Evolutionary conservation across 2,113 vertebrate genomes (phyloP).

Genomic region (Vidua chalybeata): DNA sequence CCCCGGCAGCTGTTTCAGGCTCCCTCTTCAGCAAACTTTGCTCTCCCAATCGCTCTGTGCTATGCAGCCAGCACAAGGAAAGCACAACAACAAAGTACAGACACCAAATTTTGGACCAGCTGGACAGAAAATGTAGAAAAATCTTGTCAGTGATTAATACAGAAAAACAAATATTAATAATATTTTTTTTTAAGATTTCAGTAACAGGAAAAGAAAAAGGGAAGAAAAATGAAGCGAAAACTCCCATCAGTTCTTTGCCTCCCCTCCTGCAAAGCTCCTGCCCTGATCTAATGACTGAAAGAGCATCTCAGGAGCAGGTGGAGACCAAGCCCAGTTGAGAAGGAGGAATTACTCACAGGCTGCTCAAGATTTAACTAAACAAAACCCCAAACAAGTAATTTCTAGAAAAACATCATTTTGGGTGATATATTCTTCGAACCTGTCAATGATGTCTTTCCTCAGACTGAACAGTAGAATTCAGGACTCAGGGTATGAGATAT

Average conservation of each 20-base stretch:
- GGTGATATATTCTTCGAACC: not conserved
- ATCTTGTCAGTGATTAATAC: not conserved
- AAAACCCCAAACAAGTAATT: not conserved
- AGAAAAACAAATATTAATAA: not conserved
- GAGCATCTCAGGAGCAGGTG: not conserved
- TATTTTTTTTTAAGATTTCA: not conserved
- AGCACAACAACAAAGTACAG: fast-evolving
- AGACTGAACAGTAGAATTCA: not conserved
- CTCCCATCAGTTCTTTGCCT: not conserved
- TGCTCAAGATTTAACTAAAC: not conserved
- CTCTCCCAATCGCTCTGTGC: not conserved
- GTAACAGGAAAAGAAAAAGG: not conserved
- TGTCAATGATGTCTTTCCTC: not conserved
- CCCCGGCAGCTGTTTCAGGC: not conserved
- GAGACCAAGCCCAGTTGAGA: not conserved
- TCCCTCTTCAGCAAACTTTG: not conserved
- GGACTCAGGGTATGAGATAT: not conserved
- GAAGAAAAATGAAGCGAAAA: not conserved
- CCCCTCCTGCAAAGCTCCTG: fast-evolving
- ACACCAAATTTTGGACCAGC: not conserved
- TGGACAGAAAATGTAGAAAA: not conserved
- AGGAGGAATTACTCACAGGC: not conserved
- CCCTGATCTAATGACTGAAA: not conserved
- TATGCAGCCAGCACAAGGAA: fast-evolving
- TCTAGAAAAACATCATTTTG: not conserved